Base-by-base conservation (phyloP, 1,140 invertebrate genomes). In the Drosophila serrata region DNA sequence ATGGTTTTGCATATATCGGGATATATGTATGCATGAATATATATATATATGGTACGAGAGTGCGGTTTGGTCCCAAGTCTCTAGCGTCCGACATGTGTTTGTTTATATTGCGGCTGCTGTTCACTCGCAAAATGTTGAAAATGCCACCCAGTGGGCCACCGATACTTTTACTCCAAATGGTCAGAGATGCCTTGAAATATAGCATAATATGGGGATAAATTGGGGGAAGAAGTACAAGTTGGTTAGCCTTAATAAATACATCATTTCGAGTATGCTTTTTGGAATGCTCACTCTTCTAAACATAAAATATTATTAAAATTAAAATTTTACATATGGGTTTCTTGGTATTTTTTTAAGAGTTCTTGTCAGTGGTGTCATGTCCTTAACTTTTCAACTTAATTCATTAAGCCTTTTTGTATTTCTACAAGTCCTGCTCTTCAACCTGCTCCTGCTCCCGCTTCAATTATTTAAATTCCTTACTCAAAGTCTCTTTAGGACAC, bases 401-500 rank as follows among this genome's bases (percentile, higher is more conserved):
- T 15, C 13, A 9, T 0, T 1, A 8, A 33, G 19, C n/a, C 17
- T 2, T 19, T 1, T 5, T 8, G 3, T 0, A 4, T 13, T 11
- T n/a, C 1, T 11, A 15, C 27, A 15, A 15, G 24, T 35, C 13
- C 5, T 19, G 17, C 3, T 22, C 15, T 29, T 19, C n/a, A 39
- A 27, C 9, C 48, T 62, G 29, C 40, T 45, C 6, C 35, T 37
- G 27, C n/a, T 39, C 22, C 17, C 29, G 12, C 31, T 48, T 31
- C 24, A 0, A 15, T 15, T 15, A 13, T 45, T 22, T 31, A 6
- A 4, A 7, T 9, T 4, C 19, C 1, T 0, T 5, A 15, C 70
- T 97, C 96, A 98, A 95, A 98, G 96, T 94, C 97, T 94, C 93
- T 98, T 98, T 45, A 98, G 93, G 70, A 96, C 96, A 93, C 96